phyloP scores from a whole-genome alignment of 2,888 invertebrate species.

The Deilephila porcellus region DNA sequence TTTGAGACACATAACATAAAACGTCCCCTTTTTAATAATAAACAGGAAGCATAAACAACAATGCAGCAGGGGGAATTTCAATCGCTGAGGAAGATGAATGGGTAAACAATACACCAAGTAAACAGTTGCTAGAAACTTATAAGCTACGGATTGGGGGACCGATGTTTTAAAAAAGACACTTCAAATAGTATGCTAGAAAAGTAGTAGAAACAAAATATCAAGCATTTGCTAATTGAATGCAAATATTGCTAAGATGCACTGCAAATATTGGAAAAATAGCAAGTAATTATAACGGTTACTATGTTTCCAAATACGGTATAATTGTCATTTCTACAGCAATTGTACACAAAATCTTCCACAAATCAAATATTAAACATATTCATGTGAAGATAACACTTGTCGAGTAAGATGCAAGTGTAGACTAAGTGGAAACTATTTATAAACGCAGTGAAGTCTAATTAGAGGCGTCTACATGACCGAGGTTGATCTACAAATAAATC shows the following conservation, averaged over 20 bases:
- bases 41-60: slow-evolving; percentile 20
- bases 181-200: not conserved
- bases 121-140: slow-evolving; percentile 3
- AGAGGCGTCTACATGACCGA: slow-evolving; percentile 66
- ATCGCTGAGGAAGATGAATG: slow-evolving; percentile 14
- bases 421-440: slow-evolving; percentile 76
- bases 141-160: no score
- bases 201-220: not conserved
- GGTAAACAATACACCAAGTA: slow-evolving; percentile 15
- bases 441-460: slow-evolving; percentile 70
- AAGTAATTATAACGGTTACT: slow-evolving; percentile 1
- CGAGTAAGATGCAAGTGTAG: slow-evolving; percentile 64
- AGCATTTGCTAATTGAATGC: slow-evolving; percentile 6
- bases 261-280: slow-evolving; percentile 9
- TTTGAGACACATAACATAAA: slow-evolving; percentile 4
- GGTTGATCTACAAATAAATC: slow-evolving; percentile 66
- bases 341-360: not conserved
- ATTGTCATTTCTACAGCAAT: not conserved
- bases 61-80: slow-evolving; percentile 9
- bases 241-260: slow-evolving; percentile 7
- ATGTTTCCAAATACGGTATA: not conserved
- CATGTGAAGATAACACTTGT: slow-evolving; percentile 50
- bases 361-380: slow-evolving; percentile 23
- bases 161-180: not conserved
- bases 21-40: slow-evolving; percentile 25